Base-by-base conservation (phyloP, 2,113 vertebrate species). In the Nicator chloris region DNA sequence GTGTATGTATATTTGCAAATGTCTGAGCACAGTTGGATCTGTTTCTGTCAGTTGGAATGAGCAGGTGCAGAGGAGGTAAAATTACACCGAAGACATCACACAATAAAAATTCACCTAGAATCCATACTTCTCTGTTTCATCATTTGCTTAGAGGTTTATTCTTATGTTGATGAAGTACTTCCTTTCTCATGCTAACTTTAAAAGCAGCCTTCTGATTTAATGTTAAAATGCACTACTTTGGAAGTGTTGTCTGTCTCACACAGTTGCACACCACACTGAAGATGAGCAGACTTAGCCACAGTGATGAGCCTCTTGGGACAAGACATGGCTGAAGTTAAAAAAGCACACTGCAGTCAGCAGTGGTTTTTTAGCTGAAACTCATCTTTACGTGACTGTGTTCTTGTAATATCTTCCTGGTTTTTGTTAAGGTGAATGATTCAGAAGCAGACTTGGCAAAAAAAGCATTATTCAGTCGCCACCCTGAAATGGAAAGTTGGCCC, bases 401-500 rank as follows among this genome's bases (percentile, higher is more conserved):
- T 15, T 40, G 50, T 68, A 31, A 18, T 39, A 2, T 80, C 78
- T 96, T 77, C 37, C 37, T 89, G 40, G 2, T 13, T 82, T 56
- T 76, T 95, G 42, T 93, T 68, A 64, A 99, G 99, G 98, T 99
- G 80, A 98, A 98, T 13, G 98, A 96, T 44, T 97, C 98, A 2
- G 99, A 99, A 95, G 93, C 69, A 1, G 97, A 81, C 5, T 81
- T 98, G 45, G 99, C 99, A 0, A 98, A 98, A 96, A 96, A 96
- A 21, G 96, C 98, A 0, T 90, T 99, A 47, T 99, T 99, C 95
- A 97, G 57, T 42, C 98, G 99, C 15, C 99, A 99, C 73, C 99
- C 99, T 6, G 99, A 99, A 95, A 99, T 99, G 99, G 96, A 97
- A 11, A 96, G 95, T 18, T 99, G 99, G 99, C 99, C 99, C 4